Evolutionary conservation across 2,888 invertebrate species (phyloP).

Genomic region (Drosophila atroscutellata): DNA sequence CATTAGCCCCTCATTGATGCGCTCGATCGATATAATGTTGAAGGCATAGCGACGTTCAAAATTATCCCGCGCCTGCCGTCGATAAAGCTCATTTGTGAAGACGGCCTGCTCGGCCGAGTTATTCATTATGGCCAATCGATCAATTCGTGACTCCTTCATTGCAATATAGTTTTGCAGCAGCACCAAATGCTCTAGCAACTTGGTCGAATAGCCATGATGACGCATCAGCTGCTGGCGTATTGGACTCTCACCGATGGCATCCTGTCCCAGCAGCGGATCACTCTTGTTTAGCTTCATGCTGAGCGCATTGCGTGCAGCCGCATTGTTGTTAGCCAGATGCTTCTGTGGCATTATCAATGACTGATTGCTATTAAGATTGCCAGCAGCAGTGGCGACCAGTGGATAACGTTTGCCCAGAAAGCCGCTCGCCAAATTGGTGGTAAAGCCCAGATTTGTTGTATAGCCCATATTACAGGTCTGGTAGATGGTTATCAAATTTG

Average conservation of each 20-base stretch:
- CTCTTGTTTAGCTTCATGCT: conserved; percentile 86
- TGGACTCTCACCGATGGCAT: conserved; percentile 83
- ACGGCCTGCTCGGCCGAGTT: conserved; percentile 93
- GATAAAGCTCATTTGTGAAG: conserved; percentile 42
- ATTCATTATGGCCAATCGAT: conserved; percentile 93
- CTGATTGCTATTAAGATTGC: conserved; percentile 27
- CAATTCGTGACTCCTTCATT: conserved; percentile 92
- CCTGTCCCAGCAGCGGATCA: conserved; percentile 89
- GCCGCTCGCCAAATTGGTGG: conserved; percentile 85
- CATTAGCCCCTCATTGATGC: conserved; percentile 94
- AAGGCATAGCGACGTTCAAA: conserved; percentile 96
- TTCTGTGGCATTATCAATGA: conserved; percentile 52
- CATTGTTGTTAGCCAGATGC: conserved; percentile 85
- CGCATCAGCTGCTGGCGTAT: conserved; percentile 84
- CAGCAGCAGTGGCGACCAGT: conserved; percentile 14
- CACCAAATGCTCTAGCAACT: conserved; percentile 94
- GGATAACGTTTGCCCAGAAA: conserved; percentile 50
- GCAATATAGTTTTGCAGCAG: conserved; percentile 93
- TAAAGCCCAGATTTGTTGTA: conserved; percentile 84
- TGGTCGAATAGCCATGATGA: conserved; percentile 93
- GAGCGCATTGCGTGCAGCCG: conserved; percentile 68
- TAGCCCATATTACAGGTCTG: conserved; percentile 62
- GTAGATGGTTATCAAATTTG: conserved; percentile 85
- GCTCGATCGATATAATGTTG: conserved; percentile 94
- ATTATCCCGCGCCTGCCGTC: conserved; percentile 86